Evolutionary conservation across 2,113 vertebrate species (phyloP), one percentile per base, ranked within the genome.

Genomic region (Eulacestoma nigropectus): DNA sequence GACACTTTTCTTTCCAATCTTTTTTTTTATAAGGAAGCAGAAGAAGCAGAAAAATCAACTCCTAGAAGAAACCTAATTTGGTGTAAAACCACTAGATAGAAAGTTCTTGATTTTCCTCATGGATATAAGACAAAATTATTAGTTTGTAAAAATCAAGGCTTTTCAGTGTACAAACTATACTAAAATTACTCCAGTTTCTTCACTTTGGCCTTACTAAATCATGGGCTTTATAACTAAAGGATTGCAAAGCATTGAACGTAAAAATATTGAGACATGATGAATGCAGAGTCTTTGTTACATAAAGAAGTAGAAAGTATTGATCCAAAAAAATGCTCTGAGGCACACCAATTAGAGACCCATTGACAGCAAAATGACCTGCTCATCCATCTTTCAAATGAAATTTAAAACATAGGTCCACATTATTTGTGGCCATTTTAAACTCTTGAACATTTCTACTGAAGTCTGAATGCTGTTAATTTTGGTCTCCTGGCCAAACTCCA

Each of bases 401-500:
- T 69, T 42, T 62, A 46, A 67, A 82, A 73, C 53, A 52, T 33
- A 62, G 41, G 53, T 89, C 62, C 70, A 62, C 55, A 35, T 65
- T 33, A 69, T 82, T 89, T 91, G 46, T 72, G 74, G 39, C 32
- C 17, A 5, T 85, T 96, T 91, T 70, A 87, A 93, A 77, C 57
- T 53, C 62, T 70, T 81, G 29, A 64, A 49, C 17, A 16, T 59
- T 82, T 95, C 85, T 72, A 55, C 39, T 49, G 35, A 87, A 90
- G 67, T 85, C 83, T 84, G 75, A 92, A 74, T 69, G 70, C 72
- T 70, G 67, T 90, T 92, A 77, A 68, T 96, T 92, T 93, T 86
- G 64, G 52, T 84, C 25, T 92, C 22, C 44, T 93, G 82, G 90
- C 64, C 60, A 64, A 68, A 92, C 53, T 94, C 88, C 88, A 86